Evolutionary conservation across 92 coral and sea anemone species (phyloP).

Genomic region (Blastomussa wellsi): DNA sequence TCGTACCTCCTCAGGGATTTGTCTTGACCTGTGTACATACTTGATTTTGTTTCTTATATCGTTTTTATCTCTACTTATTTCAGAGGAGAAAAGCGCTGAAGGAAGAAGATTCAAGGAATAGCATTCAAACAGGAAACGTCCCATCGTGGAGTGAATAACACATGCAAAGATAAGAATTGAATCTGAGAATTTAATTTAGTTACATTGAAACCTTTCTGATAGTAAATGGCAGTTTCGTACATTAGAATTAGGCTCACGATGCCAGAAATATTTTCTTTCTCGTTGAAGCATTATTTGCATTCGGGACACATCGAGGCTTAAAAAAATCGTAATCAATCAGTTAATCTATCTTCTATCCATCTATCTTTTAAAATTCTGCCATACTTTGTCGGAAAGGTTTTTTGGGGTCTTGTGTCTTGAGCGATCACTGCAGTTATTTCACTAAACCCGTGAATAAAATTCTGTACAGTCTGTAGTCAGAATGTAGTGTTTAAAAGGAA

Average conservation of each 20-base stretch:
- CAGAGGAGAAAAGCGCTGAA: background rate
- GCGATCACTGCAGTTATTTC: too few species aligned
- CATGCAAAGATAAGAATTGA: background rate
- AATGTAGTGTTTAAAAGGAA: background rate
- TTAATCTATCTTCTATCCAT: too few species aligned
- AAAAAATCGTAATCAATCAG: too few species aligned
- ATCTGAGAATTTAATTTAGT: background rate
- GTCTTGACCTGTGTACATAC: background rate
- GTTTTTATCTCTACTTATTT: background rate
- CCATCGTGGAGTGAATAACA: too few species aligned
- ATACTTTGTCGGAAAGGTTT: background rate
- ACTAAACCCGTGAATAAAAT: too few species aligned
- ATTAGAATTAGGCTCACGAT: background rate
- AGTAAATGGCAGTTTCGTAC: background rate
- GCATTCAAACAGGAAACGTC: background rate
- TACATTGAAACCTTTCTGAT: background rate
- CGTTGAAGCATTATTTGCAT: background rate
- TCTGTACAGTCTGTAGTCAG: background rate
- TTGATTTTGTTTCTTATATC: background rate
- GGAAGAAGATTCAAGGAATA: background rate
- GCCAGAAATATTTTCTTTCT: too few species aligned
- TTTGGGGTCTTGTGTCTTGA: background rate
- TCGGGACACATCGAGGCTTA: background rate
- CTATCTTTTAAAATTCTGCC: background rate
- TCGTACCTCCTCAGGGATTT: too few species aligned